These are phyloP conservation scores for Amazonetta brasiliensis DNA, from an alignment of 2,797 vertebrate genomes.

Conservation along the genomic window DNA sequence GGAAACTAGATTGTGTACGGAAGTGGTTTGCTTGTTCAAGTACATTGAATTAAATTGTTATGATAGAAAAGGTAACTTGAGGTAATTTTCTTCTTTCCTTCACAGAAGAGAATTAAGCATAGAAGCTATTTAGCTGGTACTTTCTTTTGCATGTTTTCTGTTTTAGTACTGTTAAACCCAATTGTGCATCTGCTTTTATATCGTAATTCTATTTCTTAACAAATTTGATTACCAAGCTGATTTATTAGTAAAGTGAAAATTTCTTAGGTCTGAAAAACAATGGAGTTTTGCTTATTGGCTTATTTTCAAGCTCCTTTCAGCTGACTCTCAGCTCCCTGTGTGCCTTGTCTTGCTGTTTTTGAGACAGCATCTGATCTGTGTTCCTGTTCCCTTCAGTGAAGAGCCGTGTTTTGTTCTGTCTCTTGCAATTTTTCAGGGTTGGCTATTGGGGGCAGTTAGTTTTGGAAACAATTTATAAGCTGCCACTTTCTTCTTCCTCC, in stretches of 20 bases:
- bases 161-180: not conserved
- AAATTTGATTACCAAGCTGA: slow-evolving; percentile 10
- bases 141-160: not conserved
- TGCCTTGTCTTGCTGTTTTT: not conserved
- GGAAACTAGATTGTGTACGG: not conserved
- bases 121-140: not conserved
- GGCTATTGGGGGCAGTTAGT: not conserved
- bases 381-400: not conserved
- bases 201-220: slow-evolving; percentile 30
- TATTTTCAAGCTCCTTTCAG: not conserved
- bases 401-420: not conserved
- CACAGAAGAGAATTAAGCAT: not conserved
- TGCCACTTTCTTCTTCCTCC: not conserved
- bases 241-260: not conserved
- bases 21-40: not conserved
- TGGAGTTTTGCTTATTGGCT: not conserved
- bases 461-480: not conserved
- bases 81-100: not conserved
- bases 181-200: not conserved
- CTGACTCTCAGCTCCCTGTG: not conserved
- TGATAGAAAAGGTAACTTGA: not conserved
- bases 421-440: not conserved
- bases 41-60: slow-evolving; percentile 9
- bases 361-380: not conserved
- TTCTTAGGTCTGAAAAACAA: not conserved